Percentiles rank a stretch among this genome's conserved stretches.
Conservation (phyloP, 2,113 vertebrate genomes). For the Elephantulus edwardii region DNA sequence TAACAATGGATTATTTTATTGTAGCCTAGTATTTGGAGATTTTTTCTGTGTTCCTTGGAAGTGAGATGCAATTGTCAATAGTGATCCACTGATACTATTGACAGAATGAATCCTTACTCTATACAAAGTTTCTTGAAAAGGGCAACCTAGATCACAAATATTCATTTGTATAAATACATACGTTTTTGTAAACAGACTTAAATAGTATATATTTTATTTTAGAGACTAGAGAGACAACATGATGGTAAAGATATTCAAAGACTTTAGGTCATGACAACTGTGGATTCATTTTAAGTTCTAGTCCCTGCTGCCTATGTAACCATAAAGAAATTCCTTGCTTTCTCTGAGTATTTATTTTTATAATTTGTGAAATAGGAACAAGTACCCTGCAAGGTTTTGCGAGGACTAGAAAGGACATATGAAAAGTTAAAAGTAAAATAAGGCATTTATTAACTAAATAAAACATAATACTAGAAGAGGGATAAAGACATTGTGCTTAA, state of each 20-base stretch:
- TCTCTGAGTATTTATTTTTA: background rate
- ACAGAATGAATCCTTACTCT: background rate
- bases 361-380: conserved; percentile 13
- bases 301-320: background rate
- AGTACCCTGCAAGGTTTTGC: background rate
- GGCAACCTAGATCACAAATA: background rate
- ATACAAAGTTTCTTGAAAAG: background rate
- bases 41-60: background rate
- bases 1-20: background rate
- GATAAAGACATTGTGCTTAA: background rate
- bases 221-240: background rate
- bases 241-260: background rate
- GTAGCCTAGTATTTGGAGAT: background rate
- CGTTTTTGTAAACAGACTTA: background rate
- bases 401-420: background rate
- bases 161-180: conserved; percentile 16
- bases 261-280: background rate
- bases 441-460: background rate
- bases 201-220: background rate
- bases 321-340: background rate
- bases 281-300: background rate
- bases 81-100: background rate
- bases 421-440: background rate
- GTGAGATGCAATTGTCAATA: background rate
- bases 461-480: background rate